Percentiles rank a stretch among this genome's conserved stretches.
phyloP scores from a whole-genome alignment of 1,140 invertebrate species.

The Gonatopus flavifemur region DNA sequence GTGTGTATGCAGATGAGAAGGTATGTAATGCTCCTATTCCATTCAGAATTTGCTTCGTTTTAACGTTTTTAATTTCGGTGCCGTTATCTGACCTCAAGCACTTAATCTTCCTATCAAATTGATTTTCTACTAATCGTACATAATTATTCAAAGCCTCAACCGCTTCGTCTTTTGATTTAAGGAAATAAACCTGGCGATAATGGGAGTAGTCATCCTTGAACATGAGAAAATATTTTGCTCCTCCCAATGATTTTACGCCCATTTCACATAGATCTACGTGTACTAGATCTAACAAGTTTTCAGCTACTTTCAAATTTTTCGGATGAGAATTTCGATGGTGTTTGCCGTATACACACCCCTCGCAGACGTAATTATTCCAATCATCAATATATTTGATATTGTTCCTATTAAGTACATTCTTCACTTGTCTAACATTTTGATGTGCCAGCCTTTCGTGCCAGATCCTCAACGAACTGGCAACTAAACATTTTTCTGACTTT shows the following conservation, averaged over 20 bases:
- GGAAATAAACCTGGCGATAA: constrained; percentile 20
- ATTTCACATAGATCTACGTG: constrained; percentile 31
- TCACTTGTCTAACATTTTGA: constrained; percentile 34
- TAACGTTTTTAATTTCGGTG: too few relatives aligned
- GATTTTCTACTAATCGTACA: too few relatives aligned
- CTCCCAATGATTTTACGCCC: constrained; percentile 16
- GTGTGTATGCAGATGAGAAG: too few relatives aligned
- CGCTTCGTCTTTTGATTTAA: constrained; percentile 21
- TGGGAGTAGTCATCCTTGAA: constrained; percentile 33
- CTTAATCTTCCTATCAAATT: too few relatives aligned
- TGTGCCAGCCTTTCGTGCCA: constrained; percentile 50
- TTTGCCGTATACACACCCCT: too few relatives aligned
- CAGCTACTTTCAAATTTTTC: background rate
- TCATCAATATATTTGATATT: constrained; percentile 4
- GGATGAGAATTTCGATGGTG: constrained; percentile 13
- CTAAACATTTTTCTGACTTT: background rate
- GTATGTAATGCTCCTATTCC: too few relatives aligned
- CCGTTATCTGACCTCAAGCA: too few relatives aligned
- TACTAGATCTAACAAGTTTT: background rate
- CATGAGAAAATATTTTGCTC: constrained; percentile 22
- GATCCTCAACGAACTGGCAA: constrained; percentile 18
- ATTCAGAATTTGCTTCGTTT: too few relatives aligned
- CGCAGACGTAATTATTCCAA: too few relatives aligned
- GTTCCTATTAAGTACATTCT: constrained; percentile 15
- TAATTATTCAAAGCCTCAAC: too few relatives aligned